Base-by-base conservation (phyloP, 2,797 vertebrate species). In the Bufotes viridis region DNA sequence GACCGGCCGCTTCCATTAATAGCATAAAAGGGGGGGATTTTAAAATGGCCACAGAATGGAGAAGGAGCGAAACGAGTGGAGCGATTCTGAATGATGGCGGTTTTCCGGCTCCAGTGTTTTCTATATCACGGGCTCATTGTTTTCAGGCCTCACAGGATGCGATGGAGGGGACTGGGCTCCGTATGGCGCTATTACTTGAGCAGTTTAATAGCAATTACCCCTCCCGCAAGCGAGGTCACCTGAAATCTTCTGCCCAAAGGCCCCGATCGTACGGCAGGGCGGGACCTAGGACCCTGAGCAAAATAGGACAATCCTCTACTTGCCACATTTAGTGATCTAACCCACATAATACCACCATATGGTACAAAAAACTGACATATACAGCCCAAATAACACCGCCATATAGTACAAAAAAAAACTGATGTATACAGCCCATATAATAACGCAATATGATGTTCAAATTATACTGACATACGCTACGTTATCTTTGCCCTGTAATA, bases 11-110 rank as follows among this genome's bases (percentile, higher is more conserved):
- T 67, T 82, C 29, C 81, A 55, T 24, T 69, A 55, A 55, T 42
- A 70, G 65, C 22, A 26, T 13, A 0, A 34, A 65, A 69, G 24
- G 63, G n/a, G 53, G 53, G 22, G 20, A 14, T 70, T n/a, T 65
- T 34, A 72, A 83, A 83, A 83, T 57, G 49, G 82, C 29, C 67
- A 29, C 67, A 55, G 55, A 72, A 69, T 53, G 58, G 53, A 57
- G 82, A 18, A 61, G 82, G 20, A 74, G 53, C 20, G 10, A 61
- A 60, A 7, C 57, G 13, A 24, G 0, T 13, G 63, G 63, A 65
- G n/a, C 22, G n/a, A 24, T 24, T 12, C 63, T 24, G 63, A 24
- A 11, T 10, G 9, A 12, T 1, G 20, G 2, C 10, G 9, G 22
- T 11, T 24, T 63, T 65, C 34, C 3, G 5, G 34, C 34, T 42